Conservation (phyloP, 2,888 invertebrate genomes). For the Tineola bisselliella region DNA sequence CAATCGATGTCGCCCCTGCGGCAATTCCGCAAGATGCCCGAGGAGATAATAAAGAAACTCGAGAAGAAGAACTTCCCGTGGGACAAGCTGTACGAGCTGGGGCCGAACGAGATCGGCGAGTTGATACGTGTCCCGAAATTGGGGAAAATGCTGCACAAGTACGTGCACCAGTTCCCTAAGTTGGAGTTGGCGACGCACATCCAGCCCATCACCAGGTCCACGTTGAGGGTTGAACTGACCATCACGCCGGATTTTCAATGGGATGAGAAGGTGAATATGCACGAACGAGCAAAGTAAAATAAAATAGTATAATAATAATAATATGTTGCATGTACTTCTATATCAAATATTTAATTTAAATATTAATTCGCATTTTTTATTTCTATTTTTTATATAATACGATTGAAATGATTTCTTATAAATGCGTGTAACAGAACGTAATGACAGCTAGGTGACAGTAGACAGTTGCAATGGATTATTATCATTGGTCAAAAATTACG, state of each 20-base stretch:
- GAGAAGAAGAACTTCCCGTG: constrained; percentile 98
- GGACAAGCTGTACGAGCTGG: constrained; percentile 94
- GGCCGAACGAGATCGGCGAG: constrained; percentile 97
- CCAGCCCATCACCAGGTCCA: constrained; percentile 95
- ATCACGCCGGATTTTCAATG: constrained; percentile 99
- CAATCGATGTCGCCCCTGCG: constrained; percentile 98
- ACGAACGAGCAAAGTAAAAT: too few species aligned
- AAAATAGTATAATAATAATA: too few species aligned
- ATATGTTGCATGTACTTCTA: too few species aligned
- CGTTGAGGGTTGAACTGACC: constrained; percentile 93
- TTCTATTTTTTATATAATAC: too few species aligned
- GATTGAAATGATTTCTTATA: too few species aligned
- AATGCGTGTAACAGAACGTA: too few species aligned
- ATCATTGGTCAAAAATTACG: too few species aligned
- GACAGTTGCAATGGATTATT: too few species aligned
- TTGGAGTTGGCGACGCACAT: constrained; percentile 96
- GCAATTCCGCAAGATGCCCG: constrained; percentile 97
- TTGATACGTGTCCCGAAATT: constrained; percentile 86
- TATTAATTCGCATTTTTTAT: too few species aligned
- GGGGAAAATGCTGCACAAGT: constrained; percentile 95
- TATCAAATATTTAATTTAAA: too few species aligned
- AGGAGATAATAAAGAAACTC: constrained; percentile 92
- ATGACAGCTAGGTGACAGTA: too few species aligned
- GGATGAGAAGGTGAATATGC: constrained; percentile 98
- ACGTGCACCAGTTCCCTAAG: constrained; percentile 97